These are phyloP conservation scores for Epizoanthus scotinus DNA, from an alignment of 92 coral and sea anemone genomes.

Conservation along the genomic window DNA sequence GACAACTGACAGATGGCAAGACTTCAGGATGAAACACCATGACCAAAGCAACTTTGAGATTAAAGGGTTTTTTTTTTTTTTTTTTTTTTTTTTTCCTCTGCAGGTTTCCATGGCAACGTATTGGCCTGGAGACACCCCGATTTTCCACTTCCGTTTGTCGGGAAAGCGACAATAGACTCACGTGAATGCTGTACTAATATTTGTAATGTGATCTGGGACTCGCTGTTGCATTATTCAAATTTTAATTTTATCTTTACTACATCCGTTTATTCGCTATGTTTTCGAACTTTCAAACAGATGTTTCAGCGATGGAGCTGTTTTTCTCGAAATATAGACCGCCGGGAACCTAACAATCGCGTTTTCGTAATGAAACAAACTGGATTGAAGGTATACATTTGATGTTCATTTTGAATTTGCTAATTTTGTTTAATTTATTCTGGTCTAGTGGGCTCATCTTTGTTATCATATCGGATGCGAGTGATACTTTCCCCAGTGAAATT, in stretches of 20 bases:
- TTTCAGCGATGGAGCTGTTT: neutral
- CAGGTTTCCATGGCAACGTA: slow-evolving; percentile 11
- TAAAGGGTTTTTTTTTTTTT: no score
- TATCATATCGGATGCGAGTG: neutral
- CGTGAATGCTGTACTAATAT: slow-evolving; percentile 10
- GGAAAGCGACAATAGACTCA: neutral
- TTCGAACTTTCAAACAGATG: neutral
- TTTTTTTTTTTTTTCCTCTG: no score
- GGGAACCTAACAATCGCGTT: neutral
- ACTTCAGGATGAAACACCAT: no score
- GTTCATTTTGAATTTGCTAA: neutral
- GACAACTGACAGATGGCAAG: no score
- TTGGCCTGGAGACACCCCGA: slow-evolving; percentile 9
- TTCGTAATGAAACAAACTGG: slow-evolving; percentile 7
- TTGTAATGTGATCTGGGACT: slow-evolving; percentile 23
- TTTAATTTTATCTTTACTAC: slow-evolving; percentile 1
- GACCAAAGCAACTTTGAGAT: no score
- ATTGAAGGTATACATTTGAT: neutral
- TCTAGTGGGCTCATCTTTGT: neutral
- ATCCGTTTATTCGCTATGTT: slow-evolving; percentile 24
- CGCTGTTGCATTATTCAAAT: slow-evolving; percentile 1
- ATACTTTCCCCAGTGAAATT: neutral
- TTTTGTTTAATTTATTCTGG: slow-evolving; percentile 7
- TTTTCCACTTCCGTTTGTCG: neutral
- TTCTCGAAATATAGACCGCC: neutral